Evolutionary conservation across 2,888 invertebrate species (phyloP).

Genomic region (Auanema freiburgensis): DNA sequence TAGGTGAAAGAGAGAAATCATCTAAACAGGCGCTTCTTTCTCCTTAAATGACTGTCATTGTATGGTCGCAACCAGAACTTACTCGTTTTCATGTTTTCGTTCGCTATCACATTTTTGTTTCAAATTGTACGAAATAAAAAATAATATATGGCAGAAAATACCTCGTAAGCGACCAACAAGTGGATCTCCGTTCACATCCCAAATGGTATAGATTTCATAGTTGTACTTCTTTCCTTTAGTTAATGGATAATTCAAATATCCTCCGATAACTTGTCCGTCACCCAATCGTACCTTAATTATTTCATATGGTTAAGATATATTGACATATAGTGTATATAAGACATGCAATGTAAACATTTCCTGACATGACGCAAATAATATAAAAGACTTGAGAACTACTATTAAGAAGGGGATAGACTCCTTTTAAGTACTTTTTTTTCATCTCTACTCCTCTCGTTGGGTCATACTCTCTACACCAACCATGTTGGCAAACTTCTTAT

Average conservation of each 20-base stretch:
- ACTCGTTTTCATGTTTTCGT: not conserved
- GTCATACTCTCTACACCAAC: not conserved
- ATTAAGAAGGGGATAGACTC: too few species aligned
- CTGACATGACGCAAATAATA: too few species aligned
- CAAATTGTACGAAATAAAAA: not conserved
- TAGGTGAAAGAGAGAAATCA: slow-evolving; percentile 1
- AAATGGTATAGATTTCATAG: slow-evolving; percentile 62
- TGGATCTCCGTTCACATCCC: slow-evolving; percentile 60
- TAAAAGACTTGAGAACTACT: too few species aligned
- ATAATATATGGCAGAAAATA: slow-evolving; percentile 21
- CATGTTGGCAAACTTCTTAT: too few species aligned
- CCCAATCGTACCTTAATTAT: slow-evolving; percentile 51
- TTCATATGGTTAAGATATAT: not conserved
- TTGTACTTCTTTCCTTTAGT: slow-evolving; percentile 62
- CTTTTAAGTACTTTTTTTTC: too few species aligned
- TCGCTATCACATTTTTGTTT: not conserved
- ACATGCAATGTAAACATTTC: too few species aligned
- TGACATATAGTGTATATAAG: not conserved
- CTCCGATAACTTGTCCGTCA: slow-evolving; percentile 63
- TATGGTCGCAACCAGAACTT: too few species aligned
- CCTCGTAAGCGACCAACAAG: slow-evolving; percentile 61
- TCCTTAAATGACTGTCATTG: not conserved
- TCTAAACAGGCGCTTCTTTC: not conserved
- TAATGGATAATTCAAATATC: slow-evolving; percentile 64
- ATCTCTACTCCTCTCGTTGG: too few species aligned